Evolutionary conservation across 2,113 vertebrate species (phyloP), one percentile per base, ranked within the genome.

Genomic region (Urocitellus parryii): DNA sequence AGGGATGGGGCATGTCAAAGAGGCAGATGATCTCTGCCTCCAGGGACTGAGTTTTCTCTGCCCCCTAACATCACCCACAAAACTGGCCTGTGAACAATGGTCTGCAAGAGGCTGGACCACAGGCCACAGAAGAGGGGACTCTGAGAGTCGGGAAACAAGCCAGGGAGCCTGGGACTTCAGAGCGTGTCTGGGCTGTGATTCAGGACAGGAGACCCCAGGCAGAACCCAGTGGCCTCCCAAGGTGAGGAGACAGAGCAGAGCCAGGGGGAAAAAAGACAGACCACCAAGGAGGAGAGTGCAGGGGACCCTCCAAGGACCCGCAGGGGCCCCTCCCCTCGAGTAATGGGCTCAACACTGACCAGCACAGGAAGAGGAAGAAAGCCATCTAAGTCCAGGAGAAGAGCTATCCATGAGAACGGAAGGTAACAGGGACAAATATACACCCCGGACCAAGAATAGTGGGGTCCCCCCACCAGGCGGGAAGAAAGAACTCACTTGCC

Each of bases 341-440:
- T 4, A 8, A 12, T 8, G 14, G 1, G 73, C 2, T 0, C n/a
- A 25, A 8, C 37, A 6, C 11, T 2, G 10, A 29, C 1, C 0
- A 1, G 27, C 48, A 7, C 10, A 0, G 0, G 14, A 37, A 4
- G 0, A 29, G 48, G 48, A 9, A n/a, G 68, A 8, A 2, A 24
- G 48, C 8, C 29, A 10, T 0, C n/a, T 7, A 8, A n/a, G 22
- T 17, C 51, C 68, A 14, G 10, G 37, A 12, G 51, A 53, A 22
- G 65, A 37, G 17, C 45, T 22, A 2, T 3, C 10, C n/a, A 0
- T 9, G 11, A 24, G 22, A 13, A 61, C 5, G 13, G 5, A 16
- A 67, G 29, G 11, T 4, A 17, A 1, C 42, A 24, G 2, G 0
- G 17, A 4, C n/a, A 8, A 4, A 4, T 0, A 3, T 7, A 53